Base-by-base conservation (phyloP, 2,888 invertebrate species). In the Agrenia bidenticulata region DNA sequence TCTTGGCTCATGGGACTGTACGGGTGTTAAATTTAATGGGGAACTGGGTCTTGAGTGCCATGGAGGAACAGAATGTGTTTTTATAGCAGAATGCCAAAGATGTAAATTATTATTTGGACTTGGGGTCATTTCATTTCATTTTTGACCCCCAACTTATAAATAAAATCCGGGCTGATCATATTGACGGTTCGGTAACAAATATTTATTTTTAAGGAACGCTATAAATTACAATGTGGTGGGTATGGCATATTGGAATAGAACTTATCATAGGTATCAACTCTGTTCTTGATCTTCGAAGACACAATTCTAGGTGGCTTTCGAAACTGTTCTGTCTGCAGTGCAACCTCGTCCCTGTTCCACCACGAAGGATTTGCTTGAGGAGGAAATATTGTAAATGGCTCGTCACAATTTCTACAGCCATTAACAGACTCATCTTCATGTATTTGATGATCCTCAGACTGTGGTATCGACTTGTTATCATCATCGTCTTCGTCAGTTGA, bases 1-100 rank as follows among this genome's bases (percentile, higher is more conserved):
- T 63, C 0, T n/a, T 69, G 26, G 69, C 69, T 32, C 65, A 65
- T 57, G 69, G 69, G 21, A 63, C 63, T 39, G 45, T 61, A 0
- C 17, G 57, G 19, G 64, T 62, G 27, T 55, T 69, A 15, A 69
- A 51, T 39, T 15, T 65, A 2, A 27, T 69, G 50, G 4, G 5
- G 15, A n/a, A 60, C 1, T 69, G 69, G 69, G 39, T 63, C 4
- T 23, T 68, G 11, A 60, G 62, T 4, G 63, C 69, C 13, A 60
- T 69, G 65, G 58, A 42, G 15, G 58, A 58, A 15, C 58, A 58
- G 37, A 49, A 49, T 21, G 41, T 57, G 13, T 2, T 4, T 45
- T 45, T 45, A 15, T 45, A 15, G n/a, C n/a, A n/a, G n/a, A n/a
- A n/a, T n/a, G n/a, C n/a, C n/a, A n/a, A n/a, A n/a, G n/a, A n/a